These are phyloP conservation scores for Agrypnia vestita DNA, from an alignment of 1,140 invertebrate species.

Conservation along the genomic window DNA sequence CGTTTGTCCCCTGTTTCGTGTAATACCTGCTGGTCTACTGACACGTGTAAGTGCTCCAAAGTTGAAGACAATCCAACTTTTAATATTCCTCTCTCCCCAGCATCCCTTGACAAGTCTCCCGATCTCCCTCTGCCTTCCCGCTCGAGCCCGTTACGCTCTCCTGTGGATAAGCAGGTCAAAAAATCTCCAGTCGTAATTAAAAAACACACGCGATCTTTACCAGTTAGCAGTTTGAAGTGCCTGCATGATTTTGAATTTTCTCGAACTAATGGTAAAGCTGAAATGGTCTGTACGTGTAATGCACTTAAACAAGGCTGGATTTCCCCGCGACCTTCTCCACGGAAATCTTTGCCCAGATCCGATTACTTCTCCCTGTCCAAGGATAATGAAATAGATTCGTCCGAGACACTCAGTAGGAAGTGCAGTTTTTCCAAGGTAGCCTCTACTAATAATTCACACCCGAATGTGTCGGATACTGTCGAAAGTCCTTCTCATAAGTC, in stretches of 20 bases:
- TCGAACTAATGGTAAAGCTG: slow-evolving; percentile 34
- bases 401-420: slow-evolving; percentile 4
- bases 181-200: slow-evolving; percentile 49
- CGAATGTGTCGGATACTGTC: slow-evolving; percentile 6
- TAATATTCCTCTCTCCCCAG: slow-evolving; percentile 46
- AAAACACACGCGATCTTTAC: slow-evolving; percentile 35
- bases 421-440: slow-evolving; percentile 35
- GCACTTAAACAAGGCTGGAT: slow-evolving; percentile 37
- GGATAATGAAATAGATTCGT: slow-evolving; percentile 38
- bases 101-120: slow-evolving; percentile 24
- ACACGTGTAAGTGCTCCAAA: slow-evolving; percentile 53
- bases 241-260: slow-evolving; percentile 39
- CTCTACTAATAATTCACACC: slow-evolving; percentile 25
- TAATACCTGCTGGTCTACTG: slow-evolving; percentile 54
- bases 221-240: slow-evolving; percentile 38
- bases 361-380: slow-evolving; percentile 46
- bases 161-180: slow-evolving; percentile 42
- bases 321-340: slow-evolving; percentile 54
- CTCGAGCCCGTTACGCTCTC: slow-evolving; percentile 48
- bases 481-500: slow-evolving; percentile 7
- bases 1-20: slow-evolving; percentile 47
- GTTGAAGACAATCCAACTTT: slow-evolving; percentile 41
- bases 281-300: slow-evolving; percentile 54
- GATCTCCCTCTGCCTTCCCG: slow-evolving; percentile 43
- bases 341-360: slow-evolving; percentile 46